Evolutionary conservation across 1,140 invertebrate genomes (phyloP).

Genomic region (Drosophila carrolli): DNA sequence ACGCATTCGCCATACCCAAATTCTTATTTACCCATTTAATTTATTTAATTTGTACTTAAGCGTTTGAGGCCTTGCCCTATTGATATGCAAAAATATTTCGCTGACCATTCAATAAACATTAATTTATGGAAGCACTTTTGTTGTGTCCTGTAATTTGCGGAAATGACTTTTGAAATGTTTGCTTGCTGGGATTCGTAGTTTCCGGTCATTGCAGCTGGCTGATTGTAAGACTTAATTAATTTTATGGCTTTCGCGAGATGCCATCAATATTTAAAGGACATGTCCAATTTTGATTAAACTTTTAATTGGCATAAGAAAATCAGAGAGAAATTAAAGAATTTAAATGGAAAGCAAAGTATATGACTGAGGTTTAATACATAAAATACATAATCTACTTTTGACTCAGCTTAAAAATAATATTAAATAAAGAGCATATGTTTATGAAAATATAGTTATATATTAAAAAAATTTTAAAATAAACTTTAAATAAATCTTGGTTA

Average conservation of each 20-base stretch:
- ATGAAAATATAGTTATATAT: too few relatives aligned
- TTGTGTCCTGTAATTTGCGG: slow-evolving; percentile 65
- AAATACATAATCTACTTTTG: too few relatives aligned
- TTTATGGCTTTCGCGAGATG: slow-evolving; percentile 47
- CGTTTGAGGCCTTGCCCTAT: neutral
- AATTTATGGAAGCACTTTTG: slow-evolving; percentile 63
- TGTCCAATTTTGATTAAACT: slow-evolving; percentile 26
- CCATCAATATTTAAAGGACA: slow-evolving; percentile 69
- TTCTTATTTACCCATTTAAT: neutral
- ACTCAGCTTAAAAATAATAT: too few relatives aligned
- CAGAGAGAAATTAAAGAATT: slow-evolving; percentile 7
- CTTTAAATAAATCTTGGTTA: too few relatives aligned
- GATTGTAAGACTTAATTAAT: slow-evolving; percentile 76
- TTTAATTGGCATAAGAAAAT: slow-evolving; percentile 33
- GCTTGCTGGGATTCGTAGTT: slow-evolving; percentile 25
- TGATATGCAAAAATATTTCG: slow-evolving; percentile 27
- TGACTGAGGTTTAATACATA: too few relatives aligned
- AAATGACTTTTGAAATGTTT: slow-evolving; percentile 75
- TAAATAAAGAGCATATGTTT: too few relatives aligned
- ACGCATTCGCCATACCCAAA: slow-evolving; percentile 42
- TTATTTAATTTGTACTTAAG: slow-evolving; percentile 38
- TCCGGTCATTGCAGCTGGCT: slow-evolving; percentile 44
- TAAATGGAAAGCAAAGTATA: neutral
- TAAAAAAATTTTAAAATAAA: too few relatives aligned
- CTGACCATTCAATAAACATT: slow-evolving; percentile 59